These are phyloP conservation scores for Allacma fusca DNA, from an alignment of 2,888 invertebrate genomes.

Conservation along the genomic window DNA sequence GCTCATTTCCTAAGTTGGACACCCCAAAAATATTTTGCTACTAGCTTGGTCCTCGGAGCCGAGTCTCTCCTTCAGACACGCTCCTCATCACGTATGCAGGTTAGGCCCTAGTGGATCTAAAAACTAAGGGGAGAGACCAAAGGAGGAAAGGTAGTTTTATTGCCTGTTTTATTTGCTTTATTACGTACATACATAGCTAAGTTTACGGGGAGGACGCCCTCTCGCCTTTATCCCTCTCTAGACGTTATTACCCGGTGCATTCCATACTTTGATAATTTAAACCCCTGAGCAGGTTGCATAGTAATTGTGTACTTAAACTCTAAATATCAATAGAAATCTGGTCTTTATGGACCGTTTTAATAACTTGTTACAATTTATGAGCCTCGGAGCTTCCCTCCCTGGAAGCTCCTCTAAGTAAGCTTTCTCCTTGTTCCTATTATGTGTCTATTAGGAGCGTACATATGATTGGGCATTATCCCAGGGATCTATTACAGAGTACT, in stretches of 20 bases:
- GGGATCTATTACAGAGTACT: no score
- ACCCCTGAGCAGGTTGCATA: slow-evolving; percentile 33
- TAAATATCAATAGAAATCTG: slow-evolving; percentile 41
- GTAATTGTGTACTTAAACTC: slow-evolving; percentile 44
- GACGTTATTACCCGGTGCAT: slow-evolving; percentile 9
- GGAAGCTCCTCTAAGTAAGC: neutral
- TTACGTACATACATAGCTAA: slow-evolving; percentile 31
- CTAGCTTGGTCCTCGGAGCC: no score
- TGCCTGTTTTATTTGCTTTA: slow-evolving; percentile 40
- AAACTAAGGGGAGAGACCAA: neutral
- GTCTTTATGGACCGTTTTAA: slow-evolving; percentile 43
- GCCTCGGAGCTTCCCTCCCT: neutral
- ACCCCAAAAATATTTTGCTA: no score
- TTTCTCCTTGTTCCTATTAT: neutral
- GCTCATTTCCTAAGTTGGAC: neutral
- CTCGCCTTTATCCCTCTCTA: neutral
- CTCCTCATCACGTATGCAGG: no score
- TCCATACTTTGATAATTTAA: slow-evolving; percentile 33
- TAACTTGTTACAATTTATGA: slow-evolving; percentile 44
- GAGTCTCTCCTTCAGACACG: no score
- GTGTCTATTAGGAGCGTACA: no score
- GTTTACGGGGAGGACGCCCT: slow-evolving; percentile 31
- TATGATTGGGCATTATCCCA: no score
- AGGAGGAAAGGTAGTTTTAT: slow-evolving; percentile 26
- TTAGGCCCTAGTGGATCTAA: no score